phyloP scores from a whole-genome alignment of 2,113 vertebrate genomes.

The Tenrec ecaudatus region DNA sequence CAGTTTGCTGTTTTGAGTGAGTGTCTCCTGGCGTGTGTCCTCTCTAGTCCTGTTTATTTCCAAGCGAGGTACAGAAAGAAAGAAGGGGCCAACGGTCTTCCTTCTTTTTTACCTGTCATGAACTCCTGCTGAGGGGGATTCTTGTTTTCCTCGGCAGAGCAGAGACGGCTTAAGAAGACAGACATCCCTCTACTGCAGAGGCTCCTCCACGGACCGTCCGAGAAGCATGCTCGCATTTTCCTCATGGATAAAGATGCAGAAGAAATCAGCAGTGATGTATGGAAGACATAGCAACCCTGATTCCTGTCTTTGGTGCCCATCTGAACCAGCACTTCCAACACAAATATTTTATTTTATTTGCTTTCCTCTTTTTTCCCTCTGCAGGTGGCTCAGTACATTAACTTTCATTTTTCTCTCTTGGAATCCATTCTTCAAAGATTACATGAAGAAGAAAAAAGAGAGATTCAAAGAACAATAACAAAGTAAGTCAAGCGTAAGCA shows the following conservation, averaged over 20 bases:
- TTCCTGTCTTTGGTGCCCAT: not conserved
- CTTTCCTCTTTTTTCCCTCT: not conserved
- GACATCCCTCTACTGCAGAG: constrained; percentile 94
- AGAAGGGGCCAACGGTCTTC: not conserved
- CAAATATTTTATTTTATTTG: not conserved
- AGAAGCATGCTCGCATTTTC: constrained; percentile 93
- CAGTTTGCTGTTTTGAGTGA: not conserved
- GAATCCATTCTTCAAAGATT: constrained; percentile 91
- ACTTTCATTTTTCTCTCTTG: constrained; percentile 92
- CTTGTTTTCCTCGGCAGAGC: constrained; percentile 87
- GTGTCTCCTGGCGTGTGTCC: not conserved
- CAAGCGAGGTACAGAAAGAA: not conserved
- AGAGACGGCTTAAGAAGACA: constrained; percentile 88
- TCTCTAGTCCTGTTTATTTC: not conserved
- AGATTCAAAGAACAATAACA: constrained; percentile 87
- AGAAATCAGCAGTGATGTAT: constrained; percentile 95
- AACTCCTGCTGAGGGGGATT: not conserved
- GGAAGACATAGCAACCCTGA: not conserved
- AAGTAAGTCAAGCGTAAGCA: constrained; percentile 86
- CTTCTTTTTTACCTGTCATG: not conserved
- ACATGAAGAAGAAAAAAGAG: constrained; percentile 90
- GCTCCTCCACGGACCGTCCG: constrained; percentile 94
- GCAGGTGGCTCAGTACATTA: constrained; percentile 96
- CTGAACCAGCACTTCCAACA: not conserved
- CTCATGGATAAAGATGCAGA: constrained; percentile 94